Evolutionary conservation across 2,888 invertebrate species (phyloP).

Genomic region (Hetaerina titia): DNA sequence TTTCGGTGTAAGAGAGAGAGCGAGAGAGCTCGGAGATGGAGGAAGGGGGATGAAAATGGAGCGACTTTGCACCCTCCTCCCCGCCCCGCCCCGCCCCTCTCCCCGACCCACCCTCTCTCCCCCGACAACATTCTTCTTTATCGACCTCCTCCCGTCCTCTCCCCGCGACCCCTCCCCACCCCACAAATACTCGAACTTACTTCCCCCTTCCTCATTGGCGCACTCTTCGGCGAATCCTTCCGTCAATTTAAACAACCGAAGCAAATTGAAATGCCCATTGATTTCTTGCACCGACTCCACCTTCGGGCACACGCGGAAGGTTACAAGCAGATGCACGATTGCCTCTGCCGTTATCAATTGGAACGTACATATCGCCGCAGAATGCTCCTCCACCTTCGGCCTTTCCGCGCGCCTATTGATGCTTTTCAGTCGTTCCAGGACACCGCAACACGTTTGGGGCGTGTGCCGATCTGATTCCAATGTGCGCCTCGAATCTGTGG

Average conservation of each 20-base stretch:
- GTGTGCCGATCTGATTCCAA: too few relatives aligned
- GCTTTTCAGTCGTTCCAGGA: too few relatives aligned
- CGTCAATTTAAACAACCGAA: too few relatives aligned
- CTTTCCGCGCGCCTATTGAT: too few relatives aligned
- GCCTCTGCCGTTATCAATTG: neutral
- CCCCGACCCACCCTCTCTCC: neutral
- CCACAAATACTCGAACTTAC: too few relatives aligned
- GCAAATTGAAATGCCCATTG: too few relatives aligned
- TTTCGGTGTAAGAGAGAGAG: neutral
- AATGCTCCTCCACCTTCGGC: neutral
- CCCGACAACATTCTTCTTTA: neutral
- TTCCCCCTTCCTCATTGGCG: neutral
- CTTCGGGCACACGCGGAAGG: too few relatives aligned
- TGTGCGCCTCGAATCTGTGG: too few relatives aligned
- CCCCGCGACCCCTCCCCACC: neutral
- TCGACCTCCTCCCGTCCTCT: neutral
- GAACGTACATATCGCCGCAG: neutral
- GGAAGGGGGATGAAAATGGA: neutral
- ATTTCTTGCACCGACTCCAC: too few relatives aligned
- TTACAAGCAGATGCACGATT: neutral
- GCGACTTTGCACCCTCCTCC: neutral
- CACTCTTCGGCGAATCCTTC: too few relatives aligned
- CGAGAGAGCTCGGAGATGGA: neutral
- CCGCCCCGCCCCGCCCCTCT: neutral
- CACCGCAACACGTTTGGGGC: too few relatives aligned